Conservation (phyloP, 2,888 invertebrate species). For the Bibio marci region DNA sequence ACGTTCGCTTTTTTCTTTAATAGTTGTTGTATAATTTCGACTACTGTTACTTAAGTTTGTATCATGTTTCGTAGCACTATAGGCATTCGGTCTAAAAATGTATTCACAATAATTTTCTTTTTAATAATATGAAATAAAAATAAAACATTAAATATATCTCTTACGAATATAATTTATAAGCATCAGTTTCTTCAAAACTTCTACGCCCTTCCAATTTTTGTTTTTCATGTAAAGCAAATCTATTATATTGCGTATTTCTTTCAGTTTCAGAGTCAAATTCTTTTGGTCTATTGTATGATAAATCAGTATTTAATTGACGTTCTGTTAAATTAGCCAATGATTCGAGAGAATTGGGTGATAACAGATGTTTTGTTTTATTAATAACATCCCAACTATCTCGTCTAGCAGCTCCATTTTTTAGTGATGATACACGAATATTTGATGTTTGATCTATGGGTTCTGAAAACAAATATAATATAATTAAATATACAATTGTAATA, state of each 20-base stretch:
- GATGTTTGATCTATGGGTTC: conserved; percentile 36
- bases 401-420: conserved; percentile 37
- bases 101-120: neutral
- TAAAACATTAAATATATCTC: neutral
- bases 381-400: conserved; percentile 71
- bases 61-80: conserved; percentile 26
- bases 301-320: conserved; percentile 34
- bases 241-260: conserved; percentile 41
- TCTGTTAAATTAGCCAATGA: conserved; percentile 51
- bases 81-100: conserved; percentile 20
- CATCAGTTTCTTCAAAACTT: conserved; percentile 22
- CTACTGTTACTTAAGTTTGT: conserved; percentile 24
- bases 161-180: conserved; percentile 8
- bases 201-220: conserved; percentile 13
- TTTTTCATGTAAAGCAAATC: conserved; percentile 27
- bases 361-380: conserved; percentile 59
- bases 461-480: conserved; percentile 20
- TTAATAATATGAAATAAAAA: neutral
- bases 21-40: conserved; percentile 26
- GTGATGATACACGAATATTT: conserved; percentile 40
- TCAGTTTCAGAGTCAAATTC: conserved; percentile 42
- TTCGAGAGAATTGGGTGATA: conserved; percentile 52
- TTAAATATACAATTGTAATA: too few relatives aligned
- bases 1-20: conserved; percentile 27
- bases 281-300: conserved; percentile 27